Evolutionary conservation across 2,797 vertebrate genomes (phyloP), one percentile per base, ranked within the genome.

Genomic region (Acipenser ruthenus): DNA sequence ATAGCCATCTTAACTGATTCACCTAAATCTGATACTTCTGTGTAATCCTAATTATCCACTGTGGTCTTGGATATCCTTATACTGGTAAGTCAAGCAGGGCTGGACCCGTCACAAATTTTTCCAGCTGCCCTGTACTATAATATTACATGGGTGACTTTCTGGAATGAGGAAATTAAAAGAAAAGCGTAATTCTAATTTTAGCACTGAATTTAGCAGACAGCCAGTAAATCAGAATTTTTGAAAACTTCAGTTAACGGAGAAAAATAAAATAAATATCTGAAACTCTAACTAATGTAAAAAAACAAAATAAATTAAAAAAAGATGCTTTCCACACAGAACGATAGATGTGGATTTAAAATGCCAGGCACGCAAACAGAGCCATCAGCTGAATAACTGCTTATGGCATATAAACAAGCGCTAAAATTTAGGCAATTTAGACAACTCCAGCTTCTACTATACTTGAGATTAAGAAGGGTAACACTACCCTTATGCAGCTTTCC

Each of bases 201-300:
- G 23, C 3, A 1, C 23, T 23, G 23, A 23, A 23, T 3, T 23
- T 23, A 23, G 23, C 3, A n/a, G n/a, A n/a, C n/a, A n/a, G n/a
- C n/a, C n/a, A n/a, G n/a, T 23, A 62, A 37, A 62, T 47, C 60
- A 6, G 10, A 15, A 47, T 77, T 80, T 74, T 77, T 83, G 77
- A 81, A 63, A 59, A 67, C 12, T 67, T 13, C 65, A 80, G 83
- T 83, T 83, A 77, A 78, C 71, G 69, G 6, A 66, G 72, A 77
- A 76, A 73, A 67, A 50, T 72, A 76, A 47, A 68, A 75, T 69
- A 77, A 78, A 71, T 66, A 76, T 60, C 72, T 67, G 77, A 72
- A 71, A 75, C 73, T 77, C 79, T 73, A 73, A 66, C 67, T 64
- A 15, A 67, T 51, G 68, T 70, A 72, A 68, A 74, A 74, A 74